These are phyloP conservation scores for Tupiocoris notatus DNA, from an alignment of 2,888 invertebrate genomes.

Conservation along the genomic window DNA sequence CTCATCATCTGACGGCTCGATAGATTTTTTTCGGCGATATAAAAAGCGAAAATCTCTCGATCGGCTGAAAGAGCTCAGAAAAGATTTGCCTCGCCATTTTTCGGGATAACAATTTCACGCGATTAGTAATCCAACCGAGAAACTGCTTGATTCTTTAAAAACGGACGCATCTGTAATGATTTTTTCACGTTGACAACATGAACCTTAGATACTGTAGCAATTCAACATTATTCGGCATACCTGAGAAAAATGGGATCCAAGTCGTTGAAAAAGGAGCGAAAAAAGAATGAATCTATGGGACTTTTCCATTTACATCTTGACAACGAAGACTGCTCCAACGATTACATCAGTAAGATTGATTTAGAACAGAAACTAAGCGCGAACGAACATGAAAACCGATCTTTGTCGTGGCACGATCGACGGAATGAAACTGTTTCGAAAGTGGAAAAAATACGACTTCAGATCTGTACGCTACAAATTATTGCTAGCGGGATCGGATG, in stretches of 20 bases:
- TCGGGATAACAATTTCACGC: too few species aligned
- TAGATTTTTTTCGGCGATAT: too few species aligned
- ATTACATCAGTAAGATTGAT: not conserved
- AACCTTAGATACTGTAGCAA: too few species aligned
- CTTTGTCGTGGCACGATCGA: not conserved
- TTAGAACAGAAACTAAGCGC: not conserved
- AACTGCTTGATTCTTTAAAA: too few species aligned
- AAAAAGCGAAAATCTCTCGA: too few species aligned
- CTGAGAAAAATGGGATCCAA: not conserved
- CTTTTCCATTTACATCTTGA: conserved; percentile 1
- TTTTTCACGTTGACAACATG: too few species aligned
- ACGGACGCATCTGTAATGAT: too few species aligned
- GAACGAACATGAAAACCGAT: not conserved
- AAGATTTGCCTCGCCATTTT: too few species aligned
- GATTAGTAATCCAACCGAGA: too few species aligned
- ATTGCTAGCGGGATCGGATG: not conserved
- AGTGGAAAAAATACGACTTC: not conserved
- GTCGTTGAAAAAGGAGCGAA: not conserved
- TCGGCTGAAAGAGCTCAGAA: too few species aligned
- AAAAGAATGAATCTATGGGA: not conserved
- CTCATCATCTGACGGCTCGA: not conserved
- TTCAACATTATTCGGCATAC: too few species aligned
- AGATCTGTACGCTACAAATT: not conserved
- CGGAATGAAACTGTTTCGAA: not conserved
- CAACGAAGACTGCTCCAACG: not conserved